These are phyloP conservation scores for Ormia ochracea DNA, from an alignment of 2,888 invertebrate genomes.

Conservation along the genomic window DNA sequence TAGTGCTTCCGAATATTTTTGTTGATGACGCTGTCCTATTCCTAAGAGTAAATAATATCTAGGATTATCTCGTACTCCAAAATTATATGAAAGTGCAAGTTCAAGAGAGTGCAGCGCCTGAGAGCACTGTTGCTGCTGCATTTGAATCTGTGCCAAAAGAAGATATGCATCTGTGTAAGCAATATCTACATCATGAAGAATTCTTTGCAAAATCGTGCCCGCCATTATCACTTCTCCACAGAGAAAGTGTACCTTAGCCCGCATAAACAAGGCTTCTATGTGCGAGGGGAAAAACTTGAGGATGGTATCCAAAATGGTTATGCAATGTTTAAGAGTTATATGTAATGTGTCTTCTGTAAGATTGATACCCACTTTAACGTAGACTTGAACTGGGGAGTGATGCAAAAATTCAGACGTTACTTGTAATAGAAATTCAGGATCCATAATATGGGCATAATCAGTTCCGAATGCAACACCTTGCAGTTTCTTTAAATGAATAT, in stretches of 20 bases:
- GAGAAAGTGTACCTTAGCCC: constrained; percentile 88
- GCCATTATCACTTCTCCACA: constrained; percentile 87
- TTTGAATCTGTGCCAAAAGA: constrained; percentile 89
- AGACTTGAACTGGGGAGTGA: constrained; percentile 83
- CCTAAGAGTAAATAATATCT: constrained; percentile 93
- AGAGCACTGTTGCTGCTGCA: constrained; percentile 83
- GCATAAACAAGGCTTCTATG: constrained; percentile 81
- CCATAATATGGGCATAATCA: constrained; percentile 84
- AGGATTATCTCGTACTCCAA: constrained; percentile 93
- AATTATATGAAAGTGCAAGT: constrained; percentile 93
- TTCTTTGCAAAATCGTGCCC: constrained; percentile 83
- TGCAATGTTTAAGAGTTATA: constrained; percentile 79
- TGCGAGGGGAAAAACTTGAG: constrained; percentile 90
- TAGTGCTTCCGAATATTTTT: constrained; percentile 84
- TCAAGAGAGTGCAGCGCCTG: constrained; percentile 92
- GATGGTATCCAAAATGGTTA: constrained; percentile 84
- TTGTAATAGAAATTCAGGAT: constrained; percentile 91
- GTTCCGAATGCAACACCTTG: constrained; percentile 83
- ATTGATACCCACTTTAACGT: constrained; percentile 60
- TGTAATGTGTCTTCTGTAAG: constrained; percentile 77
- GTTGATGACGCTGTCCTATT: constrained; percentile 86
- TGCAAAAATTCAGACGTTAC: constrained; percentile 86
- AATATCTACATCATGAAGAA: constrained; percentile 85
- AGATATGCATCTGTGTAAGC: constrained; percentile 90
- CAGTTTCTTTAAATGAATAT: constrained; percentile 78